phyloP scores from a whole-genome alignment of 2,797 vertebrate species.

The Chaetophractus vellerosus region DNA sequence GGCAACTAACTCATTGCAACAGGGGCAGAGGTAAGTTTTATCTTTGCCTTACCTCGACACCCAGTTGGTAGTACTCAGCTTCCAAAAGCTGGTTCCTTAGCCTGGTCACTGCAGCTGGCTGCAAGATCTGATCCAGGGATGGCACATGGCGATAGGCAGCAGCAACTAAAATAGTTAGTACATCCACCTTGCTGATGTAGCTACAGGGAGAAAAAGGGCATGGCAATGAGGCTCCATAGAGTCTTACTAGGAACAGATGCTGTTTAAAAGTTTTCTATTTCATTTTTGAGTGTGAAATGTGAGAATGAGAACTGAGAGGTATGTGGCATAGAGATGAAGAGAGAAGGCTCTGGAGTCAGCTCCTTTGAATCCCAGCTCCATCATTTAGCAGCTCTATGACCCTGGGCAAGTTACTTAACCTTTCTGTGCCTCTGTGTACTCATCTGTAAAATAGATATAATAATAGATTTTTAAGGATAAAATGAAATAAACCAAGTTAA shows the following conservation, averaged over 20 bases:
- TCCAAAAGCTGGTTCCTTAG: slow-evolving; percentile 97
- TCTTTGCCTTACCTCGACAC: slow-evolving; percentile 94
- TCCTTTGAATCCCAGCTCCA: neutral
- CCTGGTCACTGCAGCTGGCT: slow-evolving; percentile 94
- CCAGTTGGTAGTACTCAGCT: slow-evolving; percentile 97
- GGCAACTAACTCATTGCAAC: neutral
- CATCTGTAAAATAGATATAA: neutral
- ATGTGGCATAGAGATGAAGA: neutral
- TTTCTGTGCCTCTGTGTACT: neutral
- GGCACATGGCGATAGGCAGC: slow-evolving; percentile 97
- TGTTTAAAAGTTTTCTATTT: slow-evolving; percentile 22
- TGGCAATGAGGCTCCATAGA: neutral
- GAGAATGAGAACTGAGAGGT: neutral
- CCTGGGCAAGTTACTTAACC: neutral
- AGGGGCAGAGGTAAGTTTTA: neutral
- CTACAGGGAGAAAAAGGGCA: slow-evolving; percentile 86
- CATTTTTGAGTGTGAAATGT: slow-evolving; percentile 11
- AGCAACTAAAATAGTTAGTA: slow-evolving; percentile 96
- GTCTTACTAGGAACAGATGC: neutral
- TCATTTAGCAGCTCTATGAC: neutral
- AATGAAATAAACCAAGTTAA: slow-evolving; percentile 21
- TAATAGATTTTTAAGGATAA: slow-evolving; percentile 7
- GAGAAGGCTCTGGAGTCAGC: neutral
- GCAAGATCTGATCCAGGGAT: slow-evolving; percentile 96
- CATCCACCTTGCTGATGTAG: slow-evolving; percentile 98